phyloP scores from a whole-genome alignment of 2,113 vertebrate species.

The Sylvia atricapilla region DNA sequence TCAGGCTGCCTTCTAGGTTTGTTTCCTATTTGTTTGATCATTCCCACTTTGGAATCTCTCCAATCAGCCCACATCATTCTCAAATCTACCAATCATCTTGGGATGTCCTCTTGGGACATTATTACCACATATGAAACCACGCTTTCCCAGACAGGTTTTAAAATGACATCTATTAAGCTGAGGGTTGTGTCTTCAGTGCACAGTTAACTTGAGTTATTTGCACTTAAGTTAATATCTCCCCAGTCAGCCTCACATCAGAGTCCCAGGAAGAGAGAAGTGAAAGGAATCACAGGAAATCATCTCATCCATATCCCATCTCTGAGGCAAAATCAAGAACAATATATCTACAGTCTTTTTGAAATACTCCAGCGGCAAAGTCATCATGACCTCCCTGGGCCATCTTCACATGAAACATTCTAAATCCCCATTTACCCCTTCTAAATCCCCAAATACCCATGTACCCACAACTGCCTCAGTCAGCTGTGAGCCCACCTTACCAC shows the following conservation, averaged over 20 bases:
- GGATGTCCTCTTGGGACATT: neutral
- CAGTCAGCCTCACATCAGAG: neutral
- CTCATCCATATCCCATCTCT: neutral
- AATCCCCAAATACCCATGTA: neutral
- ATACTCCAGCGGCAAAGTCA: neutral
- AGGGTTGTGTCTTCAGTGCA: neutral
- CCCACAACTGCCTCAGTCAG: neutral
- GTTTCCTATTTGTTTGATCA: conserved; percentile 7
- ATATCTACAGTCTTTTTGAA: neutral
- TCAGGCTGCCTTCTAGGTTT: neutral
- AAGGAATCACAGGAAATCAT: neutral
- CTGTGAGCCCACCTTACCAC: neutral
- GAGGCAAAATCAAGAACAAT: neutral
- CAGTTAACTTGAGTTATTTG: conserved; percentile 50
- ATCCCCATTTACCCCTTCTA: neutral
- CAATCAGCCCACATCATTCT: neutral
- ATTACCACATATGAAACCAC: neutral
- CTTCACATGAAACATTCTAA: neutral
- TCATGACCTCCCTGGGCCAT: neutral
- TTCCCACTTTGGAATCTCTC: neutral
- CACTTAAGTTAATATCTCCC: neutral
- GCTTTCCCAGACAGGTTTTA: conserved; percentile 19
- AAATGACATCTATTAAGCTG: conserved; percentile 12
- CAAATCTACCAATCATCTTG: neutral
- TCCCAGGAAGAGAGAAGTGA: neutral